phyloP scores from a whole-genome alignment of 2,888 invertebrate species.

The Cremastinae sp. region DNA sequence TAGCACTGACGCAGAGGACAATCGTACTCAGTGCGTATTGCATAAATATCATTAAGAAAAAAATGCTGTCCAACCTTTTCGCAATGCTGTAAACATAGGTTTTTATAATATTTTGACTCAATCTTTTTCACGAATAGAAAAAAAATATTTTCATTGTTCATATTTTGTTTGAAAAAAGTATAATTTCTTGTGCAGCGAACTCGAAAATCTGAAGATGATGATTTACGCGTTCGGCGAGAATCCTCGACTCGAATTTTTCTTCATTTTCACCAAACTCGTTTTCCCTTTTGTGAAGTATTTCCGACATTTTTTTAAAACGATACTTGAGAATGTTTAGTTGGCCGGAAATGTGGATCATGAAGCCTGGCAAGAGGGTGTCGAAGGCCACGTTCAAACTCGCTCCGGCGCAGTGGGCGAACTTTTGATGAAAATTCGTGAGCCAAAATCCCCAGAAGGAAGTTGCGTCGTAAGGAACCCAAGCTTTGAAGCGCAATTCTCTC shows the following conservation, averaged over 20 bases:
- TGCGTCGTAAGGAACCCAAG: too few species aligned
- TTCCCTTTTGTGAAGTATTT: slow-evolving; percentile 8
- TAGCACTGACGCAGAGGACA: slow-evolving; percentile 65
- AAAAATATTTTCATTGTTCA: too few species aligned
- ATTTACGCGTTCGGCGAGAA: slow-evolving; percentile 46
- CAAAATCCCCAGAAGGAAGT: slow-evolving; percentile 35
- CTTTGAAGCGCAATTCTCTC: slow-evolving; percentile 55
- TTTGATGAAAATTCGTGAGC: slow-evolving; percentile 55
- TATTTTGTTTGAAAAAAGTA: too few species aligned
- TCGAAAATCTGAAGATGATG: slow-evolving; percentile 57
- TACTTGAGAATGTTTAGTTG: slow-evolving; percentile 71
- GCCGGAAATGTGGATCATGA: slow-evolving; percentile 65
- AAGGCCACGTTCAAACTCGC: slow-evolving; percentile 65
- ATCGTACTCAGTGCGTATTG: slow-evolving; percentile 62
- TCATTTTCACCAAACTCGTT: slow-evolving; percentile 24
- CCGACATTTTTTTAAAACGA: slow-evolving; percentile 58
- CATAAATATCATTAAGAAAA: slow-evolving; percentile 57
- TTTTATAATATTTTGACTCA: too few species aligned
- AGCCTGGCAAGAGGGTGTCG: slow-evolving; percentile 69
- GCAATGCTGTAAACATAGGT: too few species aligned
- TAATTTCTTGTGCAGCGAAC: too few species aligned
- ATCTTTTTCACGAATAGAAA: too few species aligned
- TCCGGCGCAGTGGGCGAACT: slow-evolving; percentile 50
- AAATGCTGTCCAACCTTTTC: too few species aligned
- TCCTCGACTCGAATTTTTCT: slow-evolving; percentile 28